Base-by-base conservation (phyloP, 1,140 invertebrate genomes). In the Drosophila simulans region DNA sequence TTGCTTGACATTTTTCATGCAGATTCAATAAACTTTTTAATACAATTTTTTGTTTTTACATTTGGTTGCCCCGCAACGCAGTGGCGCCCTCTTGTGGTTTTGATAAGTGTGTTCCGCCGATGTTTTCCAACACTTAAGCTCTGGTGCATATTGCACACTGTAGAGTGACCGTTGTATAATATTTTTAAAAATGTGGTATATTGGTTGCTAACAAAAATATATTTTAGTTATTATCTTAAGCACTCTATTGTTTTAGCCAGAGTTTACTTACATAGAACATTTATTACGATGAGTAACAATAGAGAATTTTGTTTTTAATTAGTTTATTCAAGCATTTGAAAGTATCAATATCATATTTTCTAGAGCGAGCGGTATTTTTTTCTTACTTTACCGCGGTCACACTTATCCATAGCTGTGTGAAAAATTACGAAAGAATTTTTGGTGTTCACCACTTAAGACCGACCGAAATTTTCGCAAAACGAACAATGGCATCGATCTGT, bases 401-500 rank as follows among this genome's bases (percentile, higher is more conserved):
- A 39, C 37, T 39, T 12, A 4, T 55, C 73, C 73, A 57, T 77
- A 76, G 64, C 70, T 57, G 75, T 86, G 71, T 57, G 79, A 88
- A 86, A 85, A 86, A 86, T 86, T 86, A 86, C 82, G 82, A 86
- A 86, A 86, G 82, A 86, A 86, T 65, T 68, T 79, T 78, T 86
- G 83, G 73, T 79, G 82, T 88, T 86, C 81, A 81, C 65, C 56
- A 43, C 64, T 58, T 72, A 73, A 79, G 75, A 69, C 66, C 75
- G 73, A 88, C 63, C 64, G 64, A 84, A 81, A 90, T 86, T 73
- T 77, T 74, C 59, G 62, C 66, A 79, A 85, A 86, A 73, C 77
- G 85, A 91, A 91, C 66, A 93, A 95, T 95, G 94, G 94, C 94
- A 92, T 93, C 93, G 62, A 91, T 94, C 63, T 94, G 93, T 91